Conservation (phyloP, 2,888 invertebrate genomes). For the Mystacides longicornis region DNA sequence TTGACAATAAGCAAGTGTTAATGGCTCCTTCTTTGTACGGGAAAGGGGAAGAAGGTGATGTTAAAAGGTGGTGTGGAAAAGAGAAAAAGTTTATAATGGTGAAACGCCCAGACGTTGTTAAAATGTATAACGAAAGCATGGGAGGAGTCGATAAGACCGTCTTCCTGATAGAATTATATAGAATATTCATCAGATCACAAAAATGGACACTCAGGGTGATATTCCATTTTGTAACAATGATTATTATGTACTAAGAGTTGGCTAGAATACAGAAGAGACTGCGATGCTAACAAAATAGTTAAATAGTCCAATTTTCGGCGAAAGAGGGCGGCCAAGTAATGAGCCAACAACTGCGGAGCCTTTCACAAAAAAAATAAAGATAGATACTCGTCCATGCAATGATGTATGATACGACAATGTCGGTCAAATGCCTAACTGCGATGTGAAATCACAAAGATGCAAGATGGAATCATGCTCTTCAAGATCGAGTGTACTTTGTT, state of each 20-base stretch:
- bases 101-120: slow-evolving; percentile 11
- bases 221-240: slow-evolving; percentile 11
- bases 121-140: slow-evolving; percentile 16
- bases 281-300: background rate
- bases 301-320: too few relatives aligned
- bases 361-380: too few relatives aligned
- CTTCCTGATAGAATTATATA: slow-evolving; percentile 12
- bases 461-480: background rate
- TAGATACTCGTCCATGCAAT: background rate
- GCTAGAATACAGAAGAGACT: background rate
- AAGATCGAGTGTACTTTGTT: background rate
- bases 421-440: background rate
- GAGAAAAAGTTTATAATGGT: slow-evolving; percentile 7
- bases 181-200: slow-evolving; percentile 14
- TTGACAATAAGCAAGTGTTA: slow-evolving; percentile 12
- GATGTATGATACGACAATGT: background rate
- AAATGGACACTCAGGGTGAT: slow-evolving; percentile 20
- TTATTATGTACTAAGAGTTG: slow-evolving; percentile 1
- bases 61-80: slow-evolving; percentile 10
- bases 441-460: background rate
- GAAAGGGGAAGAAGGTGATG: background rate
- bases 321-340: too few relatives aligned
- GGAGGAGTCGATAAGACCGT: slow-evolving; percentile 15
- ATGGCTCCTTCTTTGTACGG: slow-evolving; percentile 8
- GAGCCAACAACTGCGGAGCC: too few relatives aligned